Evolutionary conservation across 92 coral and sea anemone genomes (phyloP).

Genomic region (Virgularia gustaviana): DNA sequence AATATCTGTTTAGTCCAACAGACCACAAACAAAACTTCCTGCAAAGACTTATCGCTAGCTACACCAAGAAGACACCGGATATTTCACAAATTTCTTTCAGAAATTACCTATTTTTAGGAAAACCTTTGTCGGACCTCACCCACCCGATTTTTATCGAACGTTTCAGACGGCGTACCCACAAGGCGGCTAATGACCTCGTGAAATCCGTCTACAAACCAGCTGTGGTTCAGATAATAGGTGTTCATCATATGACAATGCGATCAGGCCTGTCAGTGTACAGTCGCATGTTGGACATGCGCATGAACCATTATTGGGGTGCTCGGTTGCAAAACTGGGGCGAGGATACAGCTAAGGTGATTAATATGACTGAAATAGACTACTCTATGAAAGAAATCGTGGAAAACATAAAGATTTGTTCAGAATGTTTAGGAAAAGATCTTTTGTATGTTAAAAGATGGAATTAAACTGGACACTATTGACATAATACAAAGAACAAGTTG

Average conservation of each 20-base stretch:
- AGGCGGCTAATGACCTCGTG: constrained; percentile 48
- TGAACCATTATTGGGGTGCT: constrained; percentile 82
- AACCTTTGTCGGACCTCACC: constrained; percentile 45
- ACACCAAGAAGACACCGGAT: constrained; percentile 23
- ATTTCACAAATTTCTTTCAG: constrained; percentile 52
- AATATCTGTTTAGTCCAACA: constrained; percentile 54
- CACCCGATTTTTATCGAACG: constrained; percentile 60
- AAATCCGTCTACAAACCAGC: constrained; percentile 58
- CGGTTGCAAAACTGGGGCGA: constrained; percentile 78
- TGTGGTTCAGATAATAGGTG: constrained; percentile 11
- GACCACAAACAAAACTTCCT: constrained; percentile 48
- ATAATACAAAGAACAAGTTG: no score
- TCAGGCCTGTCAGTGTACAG: constrained; percentile 33
- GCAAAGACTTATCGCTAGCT: constrained; percentile 38
- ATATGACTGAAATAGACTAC: constrained; percentile 47
- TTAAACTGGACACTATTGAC: no score
- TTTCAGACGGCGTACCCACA: constrained; percentile 53
- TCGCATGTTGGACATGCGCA: constrained; percentile 27
- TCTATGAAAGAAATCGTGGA: constrained; percentile 45
- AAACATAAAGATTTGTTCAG: constrained; percentile 40
- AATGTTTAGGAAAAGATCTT: constrained; percentile 19
- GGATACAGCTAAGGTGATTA: constrained; percentile 57
- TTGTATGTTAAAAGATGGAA: constrained; percentile 34
- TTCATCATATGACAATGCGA: constrained; percentile 49
- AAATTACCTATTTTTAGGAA: constrained; percentile 63